These are phyloP conservation scores for Rhagoletis zephyria DNA, from an alignment of 1,140 invertebrate species.

Conservation along the genomic window DNA sequence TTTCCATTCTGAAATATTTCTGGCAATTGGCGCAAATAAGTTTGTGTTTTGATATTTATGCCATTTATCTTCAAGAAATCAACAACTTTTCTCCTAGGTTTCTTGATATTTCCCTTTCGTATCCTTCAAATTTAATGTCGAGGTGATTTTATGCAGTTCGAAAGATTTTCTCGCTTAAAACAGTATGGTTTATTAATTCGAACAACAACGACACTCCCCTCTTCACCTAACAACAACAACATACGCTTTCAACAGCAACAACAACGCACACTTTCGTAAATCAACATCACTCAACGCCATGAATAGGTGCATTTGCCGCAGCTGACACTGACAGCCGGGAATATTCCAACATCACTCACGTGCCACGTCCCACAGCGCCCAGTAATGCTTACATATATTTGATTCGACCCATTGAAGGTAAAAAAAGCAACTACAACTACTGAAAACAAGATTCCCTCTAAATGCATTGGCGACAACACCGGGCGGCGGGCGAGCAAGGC, in stretches of 20 bases:
- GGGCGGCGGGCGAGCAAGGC: background rate
- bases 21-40: too few species aligned
- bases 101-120: too few species aligned
- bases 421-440: background rate
- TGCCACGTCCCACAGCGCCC: background rate
- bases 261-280: background rate
- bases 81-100: too few species aligned
- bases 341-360: constrained; percentile 33
- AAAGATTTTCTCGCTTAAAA: too few species aligned
- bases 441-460: too few species aligned
- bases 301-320: constrained; percentile 37
- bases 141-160: too few species aligned
- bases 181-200: too few species aligned
- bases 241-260: background rate
- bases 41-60: too few species aligned
- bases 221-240: background rate
- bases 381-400: background rate
- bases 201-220: too few species aligned
- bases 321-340: constrained; percentile 17
- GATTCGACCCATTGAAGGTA: background rate
- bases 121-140: too few species aligned
- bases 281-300: constrained; percentile 50
- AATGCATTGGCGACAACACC: background rate
- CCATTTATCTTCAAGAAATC: too few species aligned
- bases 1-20: too few species aligned